Evolutionary conservation across 1,140 invertebrate species (phyloP).

Genomic region (Calosoma granatense): DNA sequence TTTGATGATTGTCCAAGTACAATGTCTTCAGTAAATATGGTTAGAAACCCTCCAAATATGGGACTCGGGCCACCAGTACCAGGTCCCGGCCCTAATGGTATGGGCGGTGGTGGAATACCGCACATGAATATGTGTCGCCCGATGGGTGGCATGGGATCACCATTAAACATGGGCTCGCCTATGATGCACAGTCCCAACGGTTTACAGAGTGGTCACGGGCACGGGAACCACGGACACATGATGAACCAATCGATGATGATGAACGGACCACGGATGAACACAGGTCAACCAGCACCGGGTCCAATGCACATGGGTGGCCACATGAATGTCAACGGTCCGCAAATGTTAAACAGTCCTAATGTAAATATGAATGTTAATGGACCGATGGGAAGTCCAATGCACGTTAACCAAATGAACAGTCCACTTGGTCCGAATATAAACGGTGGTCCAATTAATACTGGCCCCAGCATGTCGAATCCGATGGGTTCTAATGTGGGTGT

Average conservation of each 20-base stretch:
- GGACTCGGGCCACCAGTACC: constrained; percentile 32
- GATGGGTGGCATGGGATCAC: constrained; percentile 43
- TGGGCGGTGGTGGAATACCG: constrained; percentile 30
- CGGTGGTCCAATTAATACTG: constrained; percentile 49
- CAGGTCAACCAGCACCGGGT: constrained; percentile 18
- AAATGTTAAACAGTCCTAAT: constrained; percentile 33
- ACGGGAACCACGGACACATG: constrained; percentile 15
- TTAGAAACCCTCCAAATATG: constrained; percentile 46
- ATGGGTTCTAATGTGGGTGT: constrained; percentile 14
- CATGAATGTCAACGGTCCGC: constrained; percentile 19
- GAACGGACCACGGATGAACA: constrained; percentile 30
- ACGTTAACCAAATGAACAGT: constrained; percentile 50
- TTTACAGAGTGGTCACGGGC: constrained; percentile 15
- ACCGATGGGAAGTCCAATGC: constrained; percentile 45
- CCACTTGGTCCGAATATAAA: constrained; percentile 49
- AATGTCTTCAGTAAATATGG: constrained; percentile 48
- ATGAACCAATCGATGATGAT: constrained; percentile 32
- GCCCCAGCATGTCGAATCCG: constrained; percentile 13
- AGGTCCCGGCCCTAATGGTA: constrained; percentile 24
- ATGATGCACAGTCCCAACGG: constrained; percentile 40
- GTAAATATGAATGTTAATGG: constrained; percentile 41
- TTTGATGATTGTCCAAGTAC: constrained; percentile 84
- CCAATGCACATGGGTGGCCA: constrained; percentile 30
- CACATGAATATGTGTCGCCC: constrained; percentile 52
- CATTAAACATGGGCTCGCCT: constrained; percentile 54